Percentiles rank a stretch among this genome's conserved stretches.
Conservation (phyloP, 2,888 invertebrate genomes). For the Alcis repandata region DNA sequence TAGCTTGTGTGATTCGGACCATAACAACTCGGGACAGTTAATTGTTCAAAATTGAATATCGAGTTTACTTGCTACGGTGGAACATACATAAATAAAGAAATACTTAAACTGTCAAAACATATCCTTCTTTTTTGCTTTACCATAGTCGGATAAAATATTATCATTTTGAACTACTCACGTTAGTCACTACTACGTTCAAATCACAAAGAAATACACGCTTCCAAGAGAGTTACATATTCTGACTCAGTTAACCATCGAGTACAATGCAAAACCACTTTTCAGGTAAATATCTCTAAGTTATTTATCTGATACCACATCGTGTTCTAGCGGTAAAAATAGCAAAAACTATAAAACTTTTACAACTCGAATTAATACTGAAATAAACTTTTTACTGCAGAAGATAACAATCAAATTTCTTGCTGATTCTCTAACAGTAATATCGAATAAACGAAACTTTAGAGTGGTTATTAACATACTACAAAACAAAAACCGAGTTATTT, state of each 20-base stretch:
- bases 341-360: conserved; percentile 12
- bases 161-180: not conserved
- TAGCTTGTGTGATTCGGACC: no score
- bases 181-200: no score
- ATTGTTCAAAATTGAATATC: no score
- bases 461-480: not conserved
- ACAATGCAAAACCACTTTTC: not conserved
- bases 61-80: no score
- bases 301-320: not conserved
- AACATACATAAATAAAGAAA: no score
- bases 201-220: not conserved
- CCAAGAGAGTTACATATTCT: not conserved
- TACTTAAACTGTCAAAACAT: no score
- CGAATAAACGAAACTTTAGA: not conserved
- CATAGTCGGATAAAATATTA: not conserved
- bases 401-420: conserved; percentile 8
- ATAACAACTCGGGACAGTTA: no score
- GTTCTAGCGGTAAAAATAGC: conserved; percentile 7
- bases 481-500: not conserved
- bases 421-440: conserved; percentile 20
- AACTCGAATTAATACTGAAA: conserved; percentile 10
- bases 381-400: conserved; percentile 5
- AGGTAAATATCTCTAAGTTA: not conserved
- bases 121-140: no score
- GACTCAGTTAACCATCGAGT: not conserved